Base-by-base conservation (phyloP, 1,140 invertebrate genomes). In the Drosophila kohkoa region DNA sequence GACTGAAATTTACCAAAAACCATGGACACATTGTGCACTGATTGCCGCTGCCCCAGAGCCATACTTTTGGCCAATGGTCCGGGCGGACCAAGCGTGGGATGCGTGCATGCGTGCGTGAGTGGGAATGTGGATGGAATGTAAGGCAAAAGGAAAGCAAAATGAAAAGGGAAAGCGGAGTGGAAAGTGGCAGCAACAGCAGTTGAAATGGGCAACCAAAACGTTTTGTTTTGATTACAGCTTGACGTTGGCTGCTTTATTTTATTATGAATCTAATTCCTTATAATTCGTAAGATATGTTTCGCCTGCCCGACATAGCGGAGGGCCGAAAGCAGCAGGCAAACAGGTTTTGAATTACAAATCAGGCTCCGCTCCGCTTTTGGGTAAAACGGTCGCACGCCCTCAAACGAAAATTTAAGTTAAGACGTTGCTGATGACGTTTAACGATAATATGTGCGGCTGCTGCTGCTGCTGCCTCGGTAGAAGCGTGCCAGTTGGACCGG, bases 241-340 rank as follows among this genome's bases (percentile, higher is more conserved):
- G 85, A 78, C 66, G 80, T 62, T 74, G 76, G 86, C 86, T 76
- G 75, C 86, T 81, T 89, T 85, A 89, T 89, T 90, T 89, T 89
- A 89, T 89, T 89, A 89, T 89, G 86, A 89, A 89, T 89, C 85
- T 89, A 89, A 89, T 89, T 89, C 86, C 85, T 90, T 89, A 89
- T 89, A 89, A 89, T 89, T 89, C 86, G 86, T 77, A 89, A 82
- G 86, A 89, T 89, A 89, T 89, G 85, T 79, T 89, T 72, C 80
- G 46, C 8, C 28, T 58, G 69, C 10, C 30, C 63, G 6, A 48
- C 38, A 49, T 38, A 49, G 49, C 45, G 11, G 46, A 43, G 45
- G 55, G 64, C 75, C 74, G 68, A 78, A 80, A 83, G 81, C 1
- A 10, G 35, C 38, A 16, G 55, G 67, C 75, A 77, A 71, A 78